Percentiles rank a stretch among this genome's conserved stretches.
Conservation (phyloP, 2,113 vertebrate species). For the Laticauda laticaudata region DNA sequence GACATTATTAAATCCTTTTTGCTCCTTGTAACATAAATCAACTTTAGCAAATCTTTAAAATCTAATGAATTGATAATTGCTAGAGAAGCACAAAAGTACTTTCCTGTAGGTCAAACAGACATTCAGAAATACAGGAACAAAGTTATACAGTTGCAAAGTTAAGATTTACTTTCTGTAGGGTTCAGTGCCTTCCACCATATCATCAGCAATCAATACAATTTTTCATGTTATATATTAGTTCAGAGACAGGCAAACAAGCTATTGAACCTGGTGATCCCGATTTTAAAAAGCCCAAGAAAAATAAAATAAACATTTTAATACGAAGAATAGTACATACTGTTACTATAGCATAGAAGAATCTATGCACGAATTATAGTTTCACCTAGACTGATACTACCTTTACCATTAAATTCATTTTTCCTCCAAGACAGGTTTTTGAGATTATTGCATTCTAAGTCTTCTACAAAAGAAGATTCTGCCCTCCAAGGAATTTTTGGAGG, state of each 20-base stretch:
- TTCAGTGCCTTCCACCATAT: not conserved
- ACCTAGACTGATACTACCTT: not conserved
- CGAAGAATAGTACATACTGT: not conserved
- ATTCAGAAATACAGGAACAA: not conserved
- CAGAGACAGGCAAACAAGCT: not conserved
- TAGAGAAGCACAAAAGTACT: not conserved
- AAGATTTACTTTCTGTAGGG: not conserved
- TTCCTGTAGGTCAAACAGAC: not conserved
- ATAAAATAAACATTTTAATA: not conserved
- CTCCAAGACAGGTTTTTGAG: not conserved
- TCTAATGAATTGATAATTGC: not conserved
- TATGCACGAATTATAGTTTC: not conserved
- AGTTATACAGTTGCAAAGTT: not conserved
- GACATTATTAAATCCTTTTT: not conserved
- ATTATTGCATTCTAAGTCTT: not conserved
- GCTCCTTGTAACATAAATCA: not conserved
- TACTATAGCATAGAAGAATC: not conserved
- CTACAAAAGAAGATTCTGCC: not conserved
- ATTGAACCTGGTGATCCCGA: not conserved
- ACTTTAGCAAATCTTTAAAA: not conserved
- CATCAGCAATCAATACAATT: not conserved
- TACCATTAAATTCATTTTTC: not conserved
- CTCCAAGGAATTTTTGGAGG: not conserved
- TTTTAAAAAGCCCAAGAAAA: not conserved
- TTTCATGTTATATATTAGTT: not conserved